Evolutionary conservation across 2,797 vertebrate genomes (phyloP), one percentile per base, ranked within the genome.

Genomic region (Syngnathus rostellatus): DNA sequence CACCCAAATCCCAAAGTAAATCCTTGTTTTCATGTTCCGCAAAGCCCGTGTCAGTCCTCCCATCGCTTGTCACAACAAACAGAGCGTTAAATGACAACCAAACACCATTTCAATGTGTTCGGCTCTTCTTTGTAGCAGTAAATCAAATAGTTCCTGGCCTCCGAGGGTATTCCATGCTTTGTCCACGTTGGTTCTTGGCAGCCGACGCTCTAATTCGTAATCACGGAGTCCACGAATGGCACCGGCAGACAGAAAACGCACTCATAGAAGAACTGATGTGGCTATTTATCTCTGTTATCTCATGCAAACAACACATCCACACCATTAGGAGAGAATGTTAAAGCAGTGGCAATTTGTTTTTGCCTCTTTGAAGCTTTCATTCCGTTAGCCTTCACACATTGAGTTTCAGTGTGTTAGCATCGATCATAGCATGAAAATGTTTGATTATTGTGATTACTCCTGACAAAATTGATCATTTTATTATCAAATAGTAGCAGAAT

Each of bases 1-100:
- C 50, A 51, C 50, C n/a, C 50, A 51, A 51, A 51, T 51, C 50
- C 50, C n/a, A n/a, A 19, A n/a, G 50, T n/a, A 51, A 51, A 51
- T 51, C 50, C 50, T 51, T 51, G 50, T 51, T 51, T 51, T 51
- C 50, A 51, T 21, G 50, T 51, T 8, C 50, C 50, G 8, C 50
- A 21, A 51, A 51, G 50, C 50, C 50, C 50, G 8, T 51, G 50
- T 51, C 50, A 51, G 50, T 51, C 50, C 50, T 51, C 50, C 50
- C 50, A 51, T 51, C 50, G 50, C 50, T 51, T 51, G 50, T 51
- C 50, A 51, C 50, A 21, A 51, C 50, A 51, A 51, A 51, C 50
- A 8, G 50, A 51, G 53, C 53, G 53, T 54, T 54, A 54, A 54
- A 54, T 54, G 53, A 12, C 53, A 25, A 14, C 53, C 53, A 23